phyloP scores from a whole-genome alignment of 2,797 vertebrate species.

The Galagoides demidoff region DNA sequence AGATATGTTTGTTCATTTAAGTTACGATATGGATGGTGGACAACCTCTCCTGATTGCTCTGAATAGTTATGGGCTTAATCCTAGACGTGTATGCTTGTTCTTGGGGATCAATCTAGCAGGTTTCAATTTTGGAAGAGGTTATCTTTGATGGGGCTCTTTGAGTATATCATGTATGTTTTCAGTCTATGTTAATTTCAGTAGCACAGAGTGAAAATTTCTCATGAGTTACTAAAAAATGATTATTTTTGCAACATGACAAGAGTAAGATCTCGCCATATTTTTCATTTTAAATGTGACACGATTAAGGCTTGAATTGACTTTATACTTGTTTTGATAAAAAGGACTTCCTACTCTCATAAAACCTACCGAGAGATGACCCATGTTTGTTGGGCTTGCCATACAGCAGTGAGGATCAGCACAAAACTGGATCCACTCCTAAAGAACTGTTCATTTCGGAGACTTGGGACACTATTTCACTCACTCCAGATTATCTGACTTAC shows the following conservation, averaged over 20 bases:
- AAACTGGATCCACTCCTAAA: neutral
- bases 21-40: neutral
- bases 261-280: constrained; percentile 8
- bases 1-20: neutral
- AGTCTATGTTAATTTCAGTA: neutral
- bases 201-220: neutral
- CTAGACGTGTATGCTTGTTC: neutral
- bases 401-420: neutral
- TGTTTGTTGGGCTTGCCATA: neutral
- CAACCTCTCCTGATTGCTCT: neutral
- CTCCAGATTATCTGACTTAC: neutral
- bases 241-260: constrained; percentile 15
- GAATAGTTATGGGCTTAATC: neutral
- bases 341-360: neutral
- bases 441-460: neutral
- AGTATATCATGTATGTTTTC: neutral
- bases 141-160: neutral
- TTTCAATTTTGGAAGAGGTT: neutral
- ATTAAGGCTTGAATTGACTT: neutral
- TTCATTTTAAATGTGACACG: neutral
- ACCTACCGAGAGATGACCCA: neutral
- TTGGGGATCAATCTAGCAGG: neutral
- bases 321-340: neutral
- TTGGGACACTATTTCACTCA: neutral
- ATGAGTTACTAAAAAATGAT: neutral